Evolutionary conservation across 2,888 invertebrate genomes (phyloP), one percentile per base, ranked within the genome.

Genomic region (Euzetes globulus): DNA sequence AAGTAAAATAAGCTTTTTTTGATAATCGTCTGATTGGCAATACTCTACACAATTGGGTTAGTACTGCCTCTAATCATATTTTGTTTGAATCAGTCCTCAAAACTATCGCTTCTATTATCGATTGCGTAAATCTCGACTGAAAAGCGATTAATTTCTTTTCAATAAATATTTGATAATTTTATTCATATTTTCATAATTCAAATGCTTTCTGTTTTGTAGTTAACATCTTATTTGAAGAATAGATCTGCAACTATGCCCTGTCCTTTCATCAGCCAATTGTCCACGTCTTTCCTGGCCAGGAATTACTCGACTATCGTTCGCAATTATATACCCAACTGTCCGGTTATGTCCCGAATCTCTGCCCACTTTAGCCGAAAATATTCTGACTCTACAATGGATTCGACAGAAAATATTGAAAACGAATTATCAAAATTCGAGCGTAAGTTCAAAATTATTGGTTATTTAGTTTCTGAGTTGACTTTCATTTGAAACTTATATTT

Each of bases 191-290:
- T 47, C 15, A 7, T 47, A 5, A n/a, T 17, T 17, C 13, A 47
- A 47, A 47, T 17, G 13, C 47, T 13, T 47, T 47, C 3, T 47
- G 47, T 47, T 47, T 47, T 47, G n/a, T 7, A n/a, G 13, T 17
- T 9, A 17, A 47, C 3, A 47, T 47, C 5, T 17, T 47, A 3
- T 47, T 5, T 17, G 13, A 58, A 58, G 13, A n/a, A 52, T n/a
- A 52, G 58, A 58, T 22, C 19, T 22, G 22, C 47, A 47, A 72
- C 71, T 11, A 77, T 77, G 77, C 55, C 72, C 60, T 77, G 77
- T 68, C 77, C 77, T 52, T 77, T 77, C 72, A 33, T 77, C 4
- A 76, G 72, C 29, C 75, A 75, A 70, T 63, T 77, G n/a, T 55
- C 76, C 0, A 58, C 74, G 15, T 22, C 73, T 13, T 77, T 71